These are phyloP conservation scores for Pegoplata infirma DNA, from an alignment of 2,888 invertebrate species.

Conservation along the genomic window DNA sequence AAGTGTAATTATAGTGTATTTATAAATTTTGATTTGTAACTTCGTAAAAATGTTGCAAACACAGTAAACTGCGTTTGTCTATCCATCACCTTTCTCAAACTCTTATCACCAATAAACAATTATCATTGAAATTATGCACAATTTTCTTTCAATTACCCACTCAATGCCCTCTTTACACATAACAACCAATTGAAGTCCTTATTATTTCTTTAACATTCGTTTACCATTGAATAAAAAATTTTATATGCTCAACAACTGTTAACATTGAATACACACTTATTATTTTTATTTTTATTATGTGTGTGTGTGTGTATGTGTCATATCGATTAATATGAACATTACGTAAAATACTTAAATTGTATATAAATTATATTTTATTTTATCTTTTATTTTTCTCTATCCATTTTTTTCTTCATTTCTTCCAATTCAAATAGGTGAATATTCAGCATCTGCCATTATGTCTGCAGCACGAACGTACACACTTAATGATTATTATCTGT, in stretches of 20 bases:
- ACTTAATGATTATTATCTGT: conserved; percentile 64
- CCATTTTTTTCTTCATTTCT: conserved; percentile 21
- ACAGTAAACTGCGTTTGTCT: too few species aligned
- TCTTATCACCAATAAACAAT: too few species aligned
- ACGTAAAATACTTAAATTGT: conserved; percentile 1
- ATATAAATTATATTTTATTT: conserved; percentile 15
- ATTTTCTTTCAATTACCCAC: conserved; percentile 30
- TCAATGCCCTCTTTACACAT: conserved; percentile 26
- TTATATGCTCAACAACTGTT: conserved; percentile 72
- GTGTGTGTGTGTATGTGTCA: neutral
- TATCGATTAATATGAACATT: conserved; percentile 27
- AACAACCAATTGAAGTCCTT: conserved; percentile 31
- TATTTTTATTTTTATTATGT: neutral
- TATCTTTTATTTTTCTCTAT: conserved; percentile 4
- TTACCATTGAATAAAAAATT: conserved; percentile 64
- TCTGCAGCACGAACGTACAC: conserved; percentile 68
- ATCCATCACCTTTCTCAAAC: too few species aligned
- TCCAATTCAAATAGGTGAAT: conserved; percentile 73
- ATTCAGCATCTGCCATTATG: conserved; percentile 78
- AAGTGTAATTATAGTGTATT: too few species aligned
- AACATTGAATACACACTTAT: too few species aligned
- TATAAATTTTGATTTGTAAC: too few species aligned
- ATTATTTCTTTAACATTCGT: conserved; percentile 3
- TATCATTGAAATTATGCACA: too few species aligned
- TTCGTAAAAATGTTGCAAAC: too few species aligned